phyloP scores from a whole-genome alignment of 2,797 vertebrate genomes.

The Acomys russatus region DNA sequence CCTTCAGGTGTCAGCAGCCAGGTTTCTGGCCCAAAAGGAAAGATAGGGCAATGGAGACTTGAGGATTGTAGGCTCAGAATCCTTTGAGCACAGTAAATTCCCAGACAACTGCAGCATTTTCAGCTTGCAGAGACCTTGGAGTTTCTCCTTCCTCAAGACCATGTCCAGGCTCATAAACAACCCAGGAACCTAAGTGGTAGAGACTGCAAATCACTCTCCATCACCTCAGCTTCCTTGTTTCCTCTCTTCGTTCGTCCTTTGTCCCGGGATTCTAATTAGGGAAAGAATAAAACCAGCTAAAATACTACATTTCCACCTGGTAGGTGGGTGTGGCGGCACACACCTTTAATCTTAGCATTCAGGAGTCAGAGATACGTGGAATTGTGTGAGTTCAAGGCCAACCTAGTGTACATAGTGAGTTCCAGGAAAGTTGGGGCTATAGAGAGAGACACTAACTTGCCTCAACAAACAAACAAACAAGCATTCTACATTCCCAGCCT shows the following conservation, averaged over 20 bases:
- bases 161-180: not conserved
- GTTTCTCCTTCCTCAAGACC: not conserved
- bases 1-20: not conserved
- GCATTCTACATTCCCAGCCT: not conserved
- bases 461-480: not conserved
- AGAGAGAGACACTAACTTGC: not conserved
- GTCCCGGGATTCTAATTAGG: not conserved
- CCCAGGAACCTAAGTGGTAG: not conserved
- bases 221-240: too few relatives aligned
- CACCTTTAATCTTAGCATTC: not conserved
- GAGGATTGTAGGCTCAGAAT: not conserved
- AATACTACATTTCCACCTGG: not conserved
- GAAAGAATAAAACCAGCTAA: not conserved
- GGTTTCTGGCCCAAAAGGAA: too few relatives aligned
- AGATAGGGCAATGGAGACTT: not conserved
- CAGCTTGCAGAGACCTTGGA: not conserved
- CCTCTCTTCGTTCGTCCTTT: not conserved
- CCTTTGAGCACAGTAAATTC: constrained; percentile 4
- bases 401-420: too few relatives aligned
- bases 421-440: not conserved
- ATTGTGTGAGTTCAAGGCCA: not conserved
- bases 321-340: not conserved
- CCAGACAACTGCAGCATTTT: not conserved
- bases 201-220: not conserved
- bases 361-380: not conserved